A percentile compares a stretch with the other conserved stretches of the same genome.
phyloP scores from a whole-genome alignment of 2,797 vertebrate genomes.

The Acanthornis magna region DNA sequence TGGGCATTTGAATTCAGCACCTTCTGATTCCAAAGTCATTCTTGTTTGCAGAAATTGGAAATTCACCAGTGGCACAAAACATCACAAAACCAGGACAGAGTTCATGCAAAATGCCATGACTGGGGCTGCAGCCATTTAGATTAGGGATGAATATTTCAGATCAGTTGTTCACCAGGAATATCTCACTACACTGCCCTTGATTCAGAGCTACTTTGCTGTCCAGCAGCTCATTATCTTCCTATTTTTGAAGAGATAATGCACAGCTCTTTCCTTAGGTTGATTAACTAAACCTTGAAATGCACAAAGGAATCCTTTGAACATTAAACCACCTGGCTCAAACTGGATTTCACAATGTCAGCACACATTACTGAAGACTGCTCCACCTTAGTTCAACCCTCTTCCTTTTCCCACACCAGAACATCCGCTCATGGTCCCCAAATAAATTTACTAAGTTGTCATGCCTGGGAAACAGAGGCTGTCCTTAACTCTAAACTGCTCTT shows the following conservation, averaged over 20 bases:
- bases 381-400: not conserved
- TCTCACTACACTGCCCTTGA: not conserved
- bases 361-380: not conserved
- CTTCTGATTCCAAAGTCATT: not conserved
- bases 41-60: not conserved
- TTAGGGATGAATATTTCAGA: not conserved
- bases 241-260: not conserved
- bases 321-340: not conserved
- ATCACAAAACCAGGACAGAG: not conserved
- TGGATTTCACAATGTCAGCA: not conserved
- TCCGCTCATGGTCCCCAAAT: not conserved
- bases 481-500: not conserved
- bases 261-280: not conserved
- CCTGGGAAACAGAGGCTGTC: not conserved
- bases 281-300: not conserved
- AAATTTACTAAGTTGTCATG: not conserved
- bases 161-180: not conserved
- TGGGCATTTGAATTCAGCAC: not conserved
- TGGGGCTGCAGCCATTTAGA: not conserved
- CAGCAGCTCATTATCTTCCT: not conserved
- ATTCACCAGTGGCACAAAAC: not conserved
- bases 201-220: not conserved
- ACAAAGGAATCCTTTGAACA: not conserved
- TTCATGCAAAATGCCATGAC: fast-evolving
- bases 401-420: not conserved